phyloP scores from a whole-genome alignment of 2,113 vertebrate genomes.

The Nycticebus coucang region DNA sequence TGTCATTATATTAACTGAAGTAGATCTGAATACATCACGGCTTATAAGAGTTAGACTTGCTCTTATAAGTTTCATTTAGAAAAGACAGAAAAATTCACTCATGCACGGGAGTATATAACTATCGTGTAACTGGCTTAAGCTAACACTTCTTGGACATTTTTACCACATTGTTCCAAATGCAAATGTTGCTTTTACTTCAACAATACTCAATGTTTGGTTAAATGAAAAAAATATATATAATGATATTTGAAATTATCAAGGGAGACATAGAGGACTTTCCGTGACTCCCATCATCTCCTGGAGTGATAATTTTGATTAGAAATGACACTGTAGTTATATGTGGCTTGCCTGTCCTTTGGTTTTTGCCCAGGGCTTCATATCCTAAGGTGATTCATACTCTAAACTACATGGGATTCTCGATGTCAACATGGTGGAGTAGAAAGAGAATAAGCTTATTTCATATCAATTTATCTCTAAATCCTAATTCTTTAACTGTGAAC shows the following conservation, averaged over 20 bases:
- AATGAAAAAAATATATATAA: not conserved
- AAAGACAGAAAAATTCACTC: not conserved
- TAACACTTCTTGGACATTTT: not conserved
- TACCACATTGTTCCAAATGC: not conserved
- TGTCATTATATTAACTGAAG: not conserved
- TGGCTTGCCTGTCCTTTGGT: not conserved
- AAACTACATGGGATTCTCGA: not conserved
- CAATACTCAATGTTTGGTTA: not conserved
- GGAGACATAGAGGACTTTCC: not conserved
- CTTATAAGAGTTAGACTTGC: not conserved
- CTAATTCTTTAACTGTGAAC: not conserved
- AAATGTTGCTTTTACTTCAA: constrained; percentile 6
- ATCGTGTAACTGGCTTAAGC: not conserved
- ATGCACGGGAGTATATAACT: not conserved
- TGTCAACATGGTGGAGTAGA: not conserved
- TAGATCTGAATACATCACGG: not conserved
- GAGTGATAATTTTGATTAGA: not conserved
- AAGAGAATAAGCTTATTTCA: not conserved
- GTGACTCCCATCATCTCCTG: not conserved
- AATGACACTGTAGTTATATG: not conserved
- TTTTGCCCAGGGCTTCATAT: not conserved
- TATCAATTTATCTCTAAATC: not conserved
- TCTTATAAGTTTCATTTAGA: not conserved
- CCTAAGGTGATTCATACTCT: not conserved
- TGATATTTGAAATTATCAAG: not conserved